A percentile compares a stretch with the other conserved stretches of the same genome.
These are phyloP conservation scores for Gasterosteus nipponicus DNA, from an alignment of 2,113 vertebrate species.

Conservation along the genomic window DNA sequence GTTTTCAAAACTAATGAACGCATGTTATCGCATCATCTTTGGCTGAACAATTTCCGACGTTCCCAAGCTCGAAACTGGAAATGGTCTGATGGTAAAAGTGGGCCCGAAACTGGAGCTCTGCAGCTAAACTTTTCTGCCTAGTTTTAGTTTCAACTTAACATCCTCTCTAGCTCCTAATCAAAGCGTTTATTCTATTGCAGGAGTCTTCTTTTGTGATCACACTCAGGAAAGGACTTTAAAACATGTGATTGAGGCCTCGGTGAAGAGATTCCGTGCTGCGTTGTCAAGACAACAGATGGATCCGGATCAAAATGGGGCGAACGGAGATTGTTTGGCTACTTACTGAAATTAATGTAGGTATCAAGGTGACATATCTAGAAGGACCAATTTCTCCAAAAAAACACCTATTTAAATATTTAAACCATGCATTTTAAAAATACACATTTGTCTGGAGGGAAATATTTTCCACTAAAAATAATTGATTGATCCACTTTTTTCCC, in stretches of 20 bases:
- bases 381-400: constrained; percentile 10
- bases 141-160: constrained; percentile 22
- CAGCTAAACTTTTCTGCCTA: neutral
- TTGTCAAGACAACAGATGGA: constrained; percentile 37
- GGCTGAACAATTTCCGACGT: neutral
- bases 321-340: constrained; percentile 53
- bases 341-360: constrained; percentile 66
- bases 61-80: neutral
- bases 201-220: constrained; percentile 70
- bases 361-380: constrained; percentile 53
- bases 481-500: neutral
- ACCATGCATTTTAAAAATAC: constrained; percentile 3
- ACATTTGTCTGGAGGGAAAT: neutral
- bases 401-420: constrained; percentile 4
- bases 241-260: constrained; percentile 43
- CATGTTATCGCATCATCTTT: neutral
- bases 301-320: constrained; percentile 42
- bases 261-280: constrained; percentile 42
- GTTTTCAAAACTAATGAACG: neutral
- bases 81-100: neutral
- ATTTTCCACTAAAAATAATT: neutral
- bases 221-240: constrained; percentile 63
- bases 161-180: constrained; percentile 29
- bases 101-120: neutral
- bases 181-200: constrained; percentile 54